Evolutionary conservation across 2,797 vertebrate species (phyloP), one percentile per base, ranked within the genome.

Genomic region (Pelodytes ibericus): DNA sequence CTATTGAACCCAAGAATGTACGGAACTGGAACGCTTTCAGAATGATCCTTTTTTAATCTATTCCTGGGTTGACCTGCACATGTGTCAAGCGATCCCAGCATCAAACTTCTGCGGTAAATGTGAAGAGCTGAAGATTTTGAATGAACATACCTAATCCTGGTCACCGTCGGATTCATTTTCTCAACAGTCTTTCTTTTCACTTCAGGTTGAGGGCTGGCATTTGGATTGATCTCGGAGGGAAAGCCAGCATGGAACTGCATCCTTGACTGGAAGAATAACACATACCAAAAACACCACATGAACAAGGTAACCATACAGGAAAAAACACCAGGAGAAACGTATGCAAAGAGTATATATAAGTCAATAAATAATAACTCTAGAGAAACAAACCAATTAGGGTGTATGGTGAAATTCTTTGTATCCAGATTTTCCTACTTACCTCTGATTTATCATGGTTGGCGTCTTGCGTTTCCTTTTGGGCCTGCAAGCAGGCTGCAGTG

Each of bases 131-230:
- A 11, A 6, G 33, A 36, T 36, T 36, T 36, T 6, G 11, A 1
- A 36, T 36, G 33, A 36, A 36, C 11, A 36, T n/a, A n/a, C n/a
- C 33, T 36, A 36, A 6, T 6, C 74, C 77, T 80, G 30, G 85
- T 73, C 13, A 81, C 83, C 0, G 84, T 83, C 15, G 75, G 83
- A 61, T 79, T 68, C 41, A 81, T 60, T 81, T 77, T 84, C 56
- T 80, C 83, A 29, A 56, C 61, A 68, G 78, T 25, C 10, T 59
- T 59, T 44, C 56, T 31, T 59, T 64, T 61, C 15, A 49, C 53
- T 25, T 77, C 29, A 27, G 29, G 25, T 16, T 24, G 33, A 11
- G 4, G 20, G 7, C 26, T 22, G 6, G 47, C 1, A 31, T 58
- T 33, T 26, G 36, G 3, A 11, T 66, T 60, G 6, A 2, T 5